Conservation (phyloP, 2,113 vertebrate genomes). For the Malurus cyaneus region DNA sequence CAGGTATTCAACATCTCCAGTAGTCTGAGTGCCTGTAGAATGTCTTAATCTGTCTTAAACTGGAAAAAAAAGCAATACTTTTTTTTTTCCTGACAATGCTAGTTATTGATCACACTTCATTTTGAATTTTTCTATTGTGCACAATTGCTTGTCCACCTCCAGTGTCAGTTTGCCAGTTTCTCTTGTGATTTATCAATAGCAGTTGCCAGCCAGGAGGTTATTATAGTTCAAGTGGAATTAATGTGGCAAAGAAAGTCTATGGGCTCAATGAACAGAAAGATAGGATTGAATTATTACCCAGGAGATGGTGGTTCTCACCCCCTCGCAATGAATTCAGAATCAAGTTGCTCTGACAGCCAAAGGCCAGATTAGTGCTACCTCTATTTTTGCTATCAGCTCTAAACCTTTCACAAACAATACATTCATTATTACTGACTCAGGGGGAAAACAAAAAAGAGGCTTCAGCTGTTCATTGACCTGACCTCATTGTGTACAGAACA, state of each 20-base stretch:
- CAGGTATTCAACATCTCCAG: not conserved
- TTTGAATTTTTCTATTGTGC: conserved; percentile 25
- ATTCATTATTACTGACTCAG: conserved; percentile 26
- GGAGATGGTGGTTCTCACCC: conserved; percentile 24
- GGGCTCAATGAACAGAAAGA: conserved; percentile 47
- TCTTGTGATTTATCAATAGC: conserved; percentile 32
- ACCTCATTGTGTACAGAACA: not conserved
- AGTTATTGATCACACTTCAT: not conserved
- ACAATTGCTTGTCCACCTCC: conserved; percentile 2
- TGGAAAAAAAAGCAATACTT: not conserved
- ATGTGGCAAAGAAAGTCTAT: conserved; percentile 29
- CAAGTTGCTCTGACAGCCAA: conserved; percentile 51
- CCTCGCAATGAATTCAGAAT: conserved; percentile 29
- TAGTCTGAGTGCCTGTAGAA: not conserved
- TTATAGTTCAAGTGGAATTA: conserved; percentile 55
- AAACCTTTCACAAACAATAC: conserved; percentile 49
- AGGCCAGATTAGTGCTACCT: conserved; percentile 45
- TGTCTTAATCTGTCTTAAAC: not conserved
- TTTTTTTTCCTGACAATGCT: not conserved
- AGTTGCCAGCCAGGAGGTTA: conserved; percentile 19
- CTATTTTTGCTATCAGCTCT: conserved; percentile 26
- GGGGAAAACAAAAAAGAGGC: not conserved
- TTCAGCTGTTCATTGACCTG: conserved; percentile 17
- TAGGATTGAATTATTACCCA: conserved; percentile 49
- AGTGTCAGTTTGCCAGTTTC: not conserved